Base-by-base conservation (phyloP, 1,140 invertebrate genomes). In the Megalopta genalis region DNA sequence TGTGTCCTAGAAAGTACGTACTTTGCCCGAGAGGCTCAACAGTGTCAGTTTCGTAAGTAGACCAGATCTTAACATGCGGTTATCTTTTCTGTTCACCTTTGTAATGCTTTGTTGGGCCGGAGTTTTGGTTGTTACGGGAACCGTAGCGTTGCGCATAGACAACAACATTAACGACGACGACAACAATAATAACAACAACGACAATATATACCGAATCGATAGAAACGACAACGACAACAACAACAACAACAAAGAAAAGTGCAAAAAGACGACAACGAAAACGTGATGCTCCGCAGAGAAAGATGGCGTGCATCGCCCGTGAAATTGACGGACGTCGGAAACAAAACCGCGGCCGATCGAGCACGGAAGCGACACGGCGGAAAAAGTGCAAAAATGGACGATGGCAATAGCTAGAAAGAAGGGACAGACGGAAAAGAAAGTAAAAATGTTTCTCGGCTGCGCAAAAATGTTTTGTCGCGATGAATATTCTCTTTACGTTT, bases 41-140 rank as follows among this genome's bases (percentile, higher is more conserved):
- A 91, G 88, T 91, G 88, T 92, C 92, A 91, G 86, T 92, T 92
- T 93, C 91, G 92, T 93, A 93, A 93, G 91, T 93, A 93, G 91
- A 92, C 86, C 86, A 91, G 89, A 92, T 82, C 76, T 90, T 91
- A 90, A 90, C 80, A 81, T 72, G 82, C 77, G 75, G 67, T 74
- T 86, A 86, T 82, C 60, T 52, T 83, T 83, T 74, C 39, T 62
- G 81, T 80, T 68, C 69, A 73, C 62, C 75, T 79, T 71, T 80
- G 75, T 80, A 72, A 78, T 57, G 70, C 79, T 85, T 78, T 69
- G 72, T 89, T 90, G 90, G 88, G 90, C 88, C 89, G 87, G 89
- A 89, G 91, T 91, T 92, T 46, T 89, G 87, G 87, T 92, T 88
- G 46, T 70, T 52, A 54, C 63, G 69, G 76, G 69, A 52, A 66